Conservation (phyloP, 2,888 invertebrate genomes). For the Caenorhabditis zanzibari region DNA sequence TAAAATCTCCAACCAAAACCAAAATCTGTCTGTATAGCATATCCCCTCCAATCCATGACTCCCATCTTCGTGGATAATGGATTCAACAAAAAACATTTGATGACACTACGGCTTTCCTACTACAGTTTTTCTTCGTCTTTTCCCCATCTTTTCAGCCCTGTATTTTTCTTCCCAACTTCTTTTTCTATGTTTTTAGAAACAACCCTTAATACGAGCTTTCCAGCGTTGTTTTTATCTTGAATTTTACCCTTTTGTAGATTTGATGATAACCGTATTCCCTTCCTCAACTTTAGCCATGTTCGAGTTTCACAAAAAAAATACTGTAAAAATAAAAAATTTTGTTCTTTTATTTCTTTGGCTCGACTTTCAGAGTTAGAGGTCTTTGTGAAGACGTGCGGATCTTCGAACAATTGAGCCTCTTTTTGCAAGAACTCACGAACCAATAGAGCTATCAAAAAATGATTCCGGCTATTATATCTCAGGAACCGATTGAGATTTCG, state of each 20-base stretch:
- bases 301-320: neutral
- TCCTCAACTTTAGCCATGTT: conserved; percentile 3
- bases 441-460: too few species aligned
- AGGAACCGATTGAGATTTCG: too few species aligned
- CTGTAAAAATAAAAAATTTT: too few species aligned
- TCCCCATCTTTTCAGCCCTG: neutral
- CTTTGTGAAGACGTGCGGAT: too few species aligned
- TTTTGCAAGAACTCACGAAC: too few species aligned
- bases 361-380: too few species aligned
- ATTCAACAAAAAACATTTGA: conserved; percentile 12
- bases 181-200: conserved; percentile 12
- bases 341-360: too few species aligned
- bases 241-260: neutral
- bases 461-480: too few species aligned
- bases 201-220: conserved; percentile 38
- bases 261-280: neutral
- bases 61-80: conserved; percentile 32
- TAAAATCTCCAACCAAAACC: neutral
- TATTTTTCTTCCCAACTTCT: neutral
- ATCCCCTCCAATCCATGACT: conserved; percentile 50
- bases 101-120: conserved; percentile 49
- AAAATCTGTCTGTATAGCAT: conserved; percentile 56
- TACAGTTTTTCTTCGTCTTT: conserved; percentile 8
- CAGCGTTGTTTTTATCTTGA: conserved; percentile 29
- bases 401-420: too few species aligned